phyloP scores from a whole-genome alignment of 2,797 vertebrate species.

The Chloroceryle inda region DNA sequence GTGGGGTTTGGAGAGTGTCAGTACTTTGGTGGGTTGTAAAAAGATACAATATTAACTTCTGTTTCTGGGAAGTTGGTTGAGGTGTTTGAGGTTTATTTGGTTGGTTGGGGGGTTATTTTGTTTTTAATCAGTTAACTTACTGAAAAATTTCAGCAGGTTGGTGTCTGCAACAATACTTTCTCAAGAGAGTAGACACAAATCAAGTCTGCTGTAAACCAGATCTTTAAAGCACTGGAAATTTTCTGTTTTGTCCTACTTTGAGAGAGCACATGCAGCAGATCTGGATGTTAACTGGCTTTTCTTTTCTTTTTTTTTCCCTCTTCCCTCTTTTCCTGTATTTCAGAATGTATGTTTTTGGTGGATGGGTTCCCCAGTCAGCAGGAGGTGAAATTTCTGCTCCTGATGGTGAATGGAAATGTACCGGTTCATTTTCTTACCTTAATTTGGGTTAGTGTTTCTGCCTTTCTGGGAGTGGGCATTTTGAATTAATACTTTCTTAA shows the following conservation, averaged over 20 bases:
- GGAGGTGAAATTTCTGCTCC: slow-evolving; percentile 77
- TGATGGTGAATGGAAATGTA: slow-evolving; percentile 93
- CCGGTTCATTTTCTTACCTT: slow-evolving; percentile 90
- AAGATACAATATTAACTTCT: not conserved
- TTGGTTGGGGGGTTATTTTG: not conserved
- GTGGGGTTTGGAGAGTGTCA: not conserved
- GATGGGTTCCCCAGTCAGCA: slow-evolving; percentile 91
- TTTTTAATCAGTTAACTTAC: not conserved
- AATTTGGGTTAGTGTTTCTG: slow-evolving; percentile 89
- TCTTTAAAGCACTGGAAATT: not conserved
- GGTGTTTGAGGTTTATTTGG: not conserved
- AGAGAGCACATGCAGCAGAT: slow-evolving; percentile 32
- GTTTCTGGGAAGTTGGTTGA: not conserved
- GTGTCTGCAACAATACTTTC: not conserved
- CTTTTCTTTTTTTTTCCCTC: slow-evolving; percentile 9
- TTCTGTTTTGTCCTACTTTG: slow-evolving; percentile 40
- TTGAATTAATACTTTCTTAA: slow-evolving; percentile 5
- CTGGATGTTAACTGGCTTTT: slow-evolving; percentile 33
- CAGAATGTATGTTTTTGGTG: slow-evolving; percentile 98
- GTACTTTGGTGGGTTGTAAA: not conserved
- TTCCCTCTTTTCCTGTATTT: slow-evolving; percentile 33
- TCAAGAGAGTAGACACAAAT: not conserved
- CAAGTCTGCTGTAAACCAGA: not conserved
- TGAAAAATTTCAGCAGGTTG: not conserved
- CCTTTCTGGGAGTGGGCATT: slow-evolving; percentile 9